Evolutionary conservation across 2,888 invertebrate species (phyloP).

Genomic region (Plagodis pulveraria): DNA sequence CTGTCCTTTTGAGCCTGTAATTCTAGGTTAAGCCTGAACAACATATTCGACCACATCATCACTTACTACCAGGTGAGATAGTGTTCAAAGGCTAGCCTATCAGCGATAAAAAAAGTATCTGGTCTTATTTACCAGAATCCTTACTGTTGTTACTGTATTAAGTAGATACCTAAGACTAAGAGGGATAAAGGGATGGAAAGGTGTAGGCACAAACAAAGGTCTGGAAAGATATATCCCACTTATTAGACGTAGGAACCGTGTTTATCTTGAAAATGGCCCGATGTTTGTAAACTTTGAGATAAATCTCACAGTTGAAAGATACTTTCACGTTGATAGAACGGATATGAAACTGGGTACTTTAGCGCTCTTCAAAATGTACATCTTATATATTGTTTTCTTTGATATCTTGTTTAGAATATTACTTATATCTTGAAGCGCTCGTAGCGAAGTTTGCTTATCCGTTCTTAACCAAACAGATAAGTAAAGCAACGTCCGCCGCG

Average conservation of each 20-base stretch:
- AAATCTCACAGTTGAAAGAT: conserved; percentile 1
- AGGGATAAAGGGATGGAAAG: conserved; percentile 18
- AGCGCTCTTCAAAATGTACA: neutral
- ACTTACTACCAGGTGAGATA: too few species aligned
- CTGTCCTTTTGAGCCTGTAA: too few species aligned
- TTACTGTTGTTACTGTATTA: conserved; percentile 8
- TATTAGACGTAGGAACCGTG: conserved; percentile 13
- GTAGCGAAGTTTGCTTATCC: too few species aligned
- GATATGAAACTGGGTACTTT: neutral
- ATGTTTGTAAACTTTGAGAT: conserved; percentile 14
- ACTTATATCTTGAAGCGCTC: too few species aligned
- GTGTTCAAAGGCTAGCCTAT: too few species aligned
- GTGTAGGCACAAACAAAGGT: conserved; percentile 17
- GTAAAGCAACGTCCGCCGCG: too few species aligned
- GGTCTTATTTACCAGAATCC: neutral
- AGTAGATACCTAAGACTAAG: conserved; percentile 14
- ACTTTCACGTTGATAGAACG: neutral
- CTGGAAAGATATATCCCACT: conserved; percentile 16
- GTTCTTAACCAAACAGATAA: too few species aligned
- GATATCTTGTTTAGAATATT: too few species aligned
- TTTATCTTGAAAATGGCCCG: conserved; percentile 15
- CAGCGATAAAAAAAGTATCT: too few species aligned
- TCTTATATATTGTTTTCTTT: too few species aligned
- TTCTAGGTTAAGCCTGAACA: too few species aligned
- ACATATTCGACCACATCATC: too few species aligned